Evolutionary conservation across 2,888 invertebrate species (phyloP).

Genomic region (Phymatocera aterrima): DNA sequence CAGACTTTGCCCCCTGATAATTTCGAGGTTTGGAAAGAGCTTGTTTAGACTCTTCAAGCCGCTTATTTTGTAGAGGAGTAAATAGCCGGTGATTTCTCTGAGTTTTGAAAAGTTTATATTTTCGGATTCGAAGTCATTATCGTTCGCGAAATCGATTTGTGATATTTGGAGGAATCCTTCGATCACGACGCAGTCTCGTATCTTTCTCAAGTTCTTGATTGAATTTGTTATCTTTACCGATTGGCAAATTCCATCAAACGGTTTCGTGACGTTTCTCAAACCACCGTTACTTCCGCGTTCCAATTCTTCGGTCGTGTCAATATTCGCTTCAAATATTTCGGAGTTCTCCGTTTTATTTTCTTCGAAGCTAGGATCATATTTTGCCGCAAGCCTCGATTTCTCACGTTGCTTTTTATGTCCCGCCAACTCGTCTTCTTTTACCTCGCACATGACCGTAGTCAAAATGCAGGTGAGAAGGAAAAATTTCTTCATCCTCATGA

Average conservation of each 20-base stretch:
- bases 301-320: not conserved
- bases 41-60: constrained; percentile 83
- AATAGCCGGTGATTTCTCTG: constrained; percentile 89
- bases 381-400: constrained; percentile 6
- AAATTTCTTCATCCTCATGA: constrained; percentile 28
- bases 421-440: not conserved
- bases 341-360: not conserved
- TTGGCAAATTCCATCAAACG: constrained; percentile 75
- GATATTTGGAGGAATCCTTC: constrained; percentile 87
- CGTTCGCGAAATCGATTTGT: constrained; percentile 78
- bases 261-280: not conserved
- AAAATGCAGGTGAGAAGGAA: constrained; percentile 5
- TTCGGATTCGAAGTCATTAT: constrained; percentile 75
- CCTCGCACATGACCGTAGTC: constrained; percentile 32
- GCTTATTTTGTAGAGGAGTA: constrained; percentile 86
- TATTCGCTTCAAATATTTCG: not conserved
- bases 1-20: constrained; percentile 89
- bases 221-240: constrained; percentile 79
- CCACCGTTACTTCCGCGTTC: not conserved
- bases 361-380: not conserved
- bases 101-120: constrained; percentile 83
- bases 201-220: constrained; percentile 72
- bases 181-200: constrained; percentile 85
- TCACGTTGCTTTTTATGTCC: constrained; percentile 16
- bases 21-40: constrained; percentile 91